Base-by-base conservation (phyloP, 2,888 invertebrate genomes). In the Latrodectus elegans region DNA sequence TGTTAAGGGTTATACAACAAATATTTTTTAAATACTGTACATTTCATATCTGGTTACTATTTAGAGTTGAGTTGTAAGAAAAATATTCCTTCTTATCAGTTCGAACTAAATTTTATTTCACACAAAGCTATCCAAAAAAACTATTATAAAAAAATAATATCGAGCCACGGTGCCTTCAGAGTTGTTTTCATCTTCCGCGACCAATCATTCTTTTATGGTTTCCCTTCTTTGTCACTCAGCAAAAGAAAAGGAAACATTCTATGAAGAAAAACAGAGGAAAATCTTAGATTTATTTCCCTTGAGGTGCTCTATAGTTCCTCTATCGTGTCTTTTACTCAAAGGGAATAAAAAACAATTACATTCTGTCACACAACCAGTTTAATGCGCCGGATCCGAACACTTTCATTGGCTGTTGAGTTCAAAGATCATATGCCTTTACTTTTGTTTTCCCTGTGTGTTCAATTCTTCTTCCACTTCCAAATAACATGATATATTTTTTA, bases 321-420 rank as follows among this genome's bases (percentile, higher is more conserved):
- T 71, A 38, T 22, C 49, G 70, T 15, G n/a, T 67, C 81, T 26
- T 55, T 70, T 67, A 14, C 64, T 65, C 22, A 72, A 75, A 77
- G 64, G 38, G 84, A 77, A 78, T 84, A 84, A 78, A 77, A 84
- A 84, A 84, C 78, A 84, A 84, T 78, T 73, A 78, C 78, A 55
- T 84, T 84, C 60, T 67, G 84, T 84, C 84, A 77, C 84, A 81
- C 60, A 60, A 38, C 72, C 26, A 55, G 60, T 38, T 75, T 82
- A 82, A 82, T 73, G 73, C 81, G n/a, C 52, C 73, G 22, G 22
- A 72, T 67, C 64, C 55, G 73, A 74, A 81, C 74, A 82, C 82
- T 82, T 82, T 82, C 82, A 82, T 82, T 82, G 75, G 82, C 74
- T 82, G 75, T 17, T 75, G 52, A 70, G 82, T 75, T 82, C 82